Conservation (phyloP, 2,888 invertebrate species). For the Anthophora plumipes region DNA sequence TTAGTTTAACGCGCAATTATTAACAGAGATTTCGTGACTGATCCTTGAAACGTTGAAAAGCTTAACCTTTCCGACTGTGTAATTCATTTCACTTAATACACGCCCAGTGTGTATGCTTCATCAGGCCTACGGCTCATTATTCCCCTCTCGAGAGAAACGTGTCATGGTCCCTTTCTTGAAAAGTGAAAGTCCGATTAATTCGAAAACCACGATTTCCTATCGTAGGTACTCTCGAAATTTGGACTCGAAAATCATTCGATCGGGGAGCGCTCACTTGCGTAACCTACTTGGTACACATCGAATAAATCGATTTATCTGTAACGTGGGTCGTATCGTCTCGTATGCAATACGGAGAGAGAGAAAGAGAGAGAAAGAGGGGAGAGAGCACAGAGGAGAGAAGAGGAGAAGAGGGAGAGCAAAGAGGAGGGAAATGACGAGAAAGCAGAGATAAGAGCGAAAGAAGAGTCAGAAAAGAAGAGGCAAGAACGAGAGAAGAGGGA, state of each 20-base stretch:
- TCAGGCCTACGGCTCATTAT: not conserved
- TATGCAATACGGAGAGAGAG: no score
- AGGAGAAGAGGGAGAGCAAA: no score
- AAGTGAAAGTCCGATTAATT: constrained; percentile 20
- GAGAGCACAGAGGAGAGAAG: no score
- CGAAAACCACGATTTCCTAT: not conserved
- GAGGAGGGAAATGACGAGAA: no score
- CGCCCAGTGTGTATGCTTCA: not conserved
- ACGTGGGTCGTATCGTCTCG: no score
- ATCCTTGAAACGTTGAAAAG: constrained; percentile 1
- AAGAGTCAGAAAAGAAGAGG: no score
- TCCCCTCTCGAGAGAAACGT: constrained; percentile 1
- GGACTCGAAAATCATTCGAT: not conserved
- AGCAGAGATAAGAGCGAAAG: no score
- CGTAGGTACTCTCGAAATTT: not conserved
- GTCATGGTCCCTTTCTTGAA: constrained; percentile 11
- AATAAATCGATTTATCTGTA: no score
- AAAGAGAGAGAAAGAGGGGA: no score
- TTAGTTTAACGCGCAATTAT: not conserved
- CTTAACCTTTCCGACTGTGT: not conserved
- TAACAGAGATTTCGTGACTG: not conserved
- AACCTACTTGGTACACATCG: not conserved
- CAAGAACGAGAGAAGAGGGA: no score
- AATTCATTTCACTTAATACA: not conserved
- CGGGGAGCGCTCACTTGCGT: not conserved